phyloP scores from a whole-genome alignment of 2,888 invertebrate genomes.

The Leistus spinibarbis region DNA sequence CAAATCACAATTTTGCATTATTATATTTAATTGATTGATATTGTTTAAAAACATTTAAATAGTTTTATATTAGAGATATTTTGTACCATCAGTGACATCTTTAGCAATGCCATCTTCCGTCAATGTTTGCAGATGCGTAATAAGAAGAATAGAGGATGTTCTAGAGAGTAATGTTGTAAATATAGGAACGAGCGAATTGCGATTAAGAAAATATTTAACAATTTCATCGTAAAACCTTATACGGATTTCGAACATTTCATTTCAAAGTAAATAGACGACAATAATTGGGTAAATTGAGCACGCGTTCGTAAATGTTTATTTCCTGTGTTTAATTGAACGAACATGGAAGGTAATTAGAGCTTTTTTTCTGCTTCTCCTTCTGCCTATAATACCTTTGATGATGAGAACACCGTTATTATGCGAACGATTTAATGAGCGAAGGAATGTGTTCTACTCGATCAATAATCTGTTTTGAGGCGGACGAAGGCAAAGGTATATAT shows the following conservation, averaged over 20 bases:
- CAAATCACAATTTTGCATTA: no score
- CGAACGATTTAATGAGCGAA: not conserved
- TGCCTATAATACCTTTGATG: not conserved
- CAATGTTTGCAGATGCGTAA: no score
- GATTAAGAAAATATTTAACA: constrained; percentile 36
- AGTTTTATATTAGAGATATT: no score
- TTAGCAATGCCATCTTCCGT: no score
- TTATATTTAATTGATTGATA: no score
- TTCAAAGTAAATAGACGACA: constrained; percentile 33
- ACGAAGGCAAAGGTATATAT: not conserved
- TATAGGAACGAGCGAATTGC: no score
- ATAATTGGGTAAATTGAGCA: constrained; percentile 34
- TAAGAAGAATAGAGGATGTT: no score
- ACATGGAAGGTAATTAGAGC: constrained; percentile 35
- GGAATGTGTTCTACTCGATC: not conserved
- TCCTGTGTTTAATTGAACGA: constrained; percentile 34
- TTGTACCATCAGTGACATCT: no score
- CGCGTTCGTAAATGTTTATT: constrained; percentile 37
- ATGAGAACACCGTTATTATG: not conserved
- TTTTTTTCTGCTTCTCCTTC: not conserved
- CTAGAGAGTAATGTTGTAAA: not conserved
- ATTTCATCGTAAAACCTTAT: constrained; percentile 34
- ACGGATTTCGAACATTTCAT: constrained; percentile 23
- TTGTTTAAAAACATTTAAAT: no score
- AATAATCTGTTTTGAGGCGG: not conserved